A percentile compares a stretch with the other conserved stretches of the same genome.
Evolutionary conservation across 2,797 vertebrate species (phyloP).

Genomic region (Simalia tracyae): DNA sequence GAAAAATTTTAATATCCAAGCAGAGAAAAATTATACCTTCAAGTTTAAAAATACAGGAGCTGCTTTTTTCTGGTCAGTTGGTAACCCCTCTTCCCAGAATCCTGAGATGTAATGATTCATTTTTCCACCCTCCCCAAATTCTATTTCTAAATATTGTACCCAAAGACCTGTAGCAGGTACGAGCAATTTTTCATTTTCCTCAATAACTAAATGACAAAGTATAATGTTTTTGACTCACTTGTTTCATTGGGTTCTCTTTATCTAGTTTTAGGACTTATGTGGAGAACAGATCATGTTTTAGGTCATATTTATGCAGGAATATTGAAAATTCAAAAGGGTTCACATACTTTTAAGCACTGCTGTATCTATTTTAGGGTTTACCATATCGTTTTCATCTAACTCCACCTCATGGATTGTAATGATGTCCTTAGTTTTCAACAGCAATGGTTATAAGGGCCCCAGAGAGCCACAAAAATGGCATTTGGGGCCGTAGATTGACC

Average conservation of each 20-base stretch:
- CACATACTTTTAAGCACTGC: not conserved
- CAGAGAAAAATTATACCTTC: not conserved
- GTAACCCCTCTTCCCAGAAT: not conserved
- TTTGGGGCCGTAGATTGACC: not conserved
- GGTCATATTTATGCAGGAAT: not conserved
- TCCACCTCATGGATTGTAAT: not conserved
- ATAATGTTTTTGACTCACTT: not conserved
- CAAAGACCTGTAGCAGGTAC: not conserved
- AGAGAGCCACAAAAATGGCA: not conserved
- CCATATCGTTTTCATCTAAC: not conserved
- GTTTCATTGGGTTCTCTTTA: not conserved
- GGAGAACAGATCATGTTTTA: not conserved
- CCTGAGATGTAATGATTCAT: not conserved
- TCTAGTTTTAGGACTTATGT: not conserved
- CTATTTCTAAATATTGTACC: not conserved
- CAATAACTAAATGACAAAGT: not conserved
- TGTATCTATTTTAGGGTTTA: not conserved
- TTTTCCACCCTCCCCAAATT: not conserved
- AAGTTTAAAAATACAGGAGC: not conserved
- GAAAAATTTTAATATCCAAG: not conserved
- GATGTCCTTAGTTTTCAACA: not conserved
- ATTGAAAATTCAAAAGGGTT: not conserved
- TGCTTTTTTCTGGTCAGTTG: not conserved
- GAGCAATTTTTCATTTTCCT: not conserved
- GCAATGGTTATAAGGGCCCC: not conserved